These are phyloP conservation scores for Gadopsis bispinosus DNA, from an alignment of 2,797 vertebrate genomes.

Conservation along the genomic window DNA sequence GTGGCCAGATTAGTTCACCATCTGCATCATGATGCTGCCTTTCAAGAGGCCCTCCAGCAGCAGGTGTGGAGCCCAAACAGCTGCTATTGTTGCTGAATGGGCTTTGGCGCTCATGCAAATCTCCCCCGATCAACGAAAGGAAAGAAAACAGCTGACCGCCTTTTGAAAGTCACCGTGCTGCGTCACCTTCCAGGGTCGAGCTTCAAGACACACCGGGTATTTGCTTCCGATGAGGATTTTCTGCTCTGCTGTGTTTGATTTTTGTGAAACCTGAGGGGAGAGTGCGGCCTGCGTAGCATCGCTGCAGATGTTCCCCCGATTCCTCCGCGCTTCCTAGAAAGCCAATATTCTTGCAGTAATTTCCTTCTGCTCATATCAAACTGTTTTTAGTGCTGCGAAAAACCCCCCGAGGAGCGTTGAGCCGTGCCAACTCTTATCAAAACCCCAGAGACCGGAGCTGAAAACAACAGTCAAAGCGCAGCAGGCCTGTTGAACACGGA, in stretches of 20 bases:
- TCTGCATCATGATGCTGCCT: conserved; percentile 20
- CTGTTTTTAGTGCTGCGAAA: conserved; percentile 25
- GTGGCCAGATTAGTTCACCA: conserved; percentile 7
- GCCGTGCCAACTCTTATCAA: conserved; percentile 33
- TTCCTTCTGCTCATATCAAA: conserved; percentile 15
- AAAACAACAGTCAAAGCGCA: conserved; percentile 44
- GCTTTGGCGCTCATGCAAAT: conserved; percentile 17
- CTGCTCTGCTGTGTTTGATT: not conserved
- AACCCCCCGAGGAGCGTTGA: conserved; percentile 19
- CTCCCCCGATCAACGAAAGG: conserved; percentile 6
- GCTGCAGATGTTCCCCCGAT: conserved; percentile 12
- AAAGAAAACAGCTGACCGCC: conserved; percentile 20
- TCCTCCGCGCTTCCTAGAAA: conserved; percentile 5
- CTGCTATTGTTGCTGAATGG: conserved; percentile 49
- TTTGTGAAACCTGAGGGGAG: conserved; percentile 16
- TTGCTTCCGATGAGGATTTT: conserved; percentile 17
- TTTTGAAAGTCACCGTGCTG: conserved; percentile 25
- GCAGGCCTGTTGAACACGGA: conserved; percentile 29
- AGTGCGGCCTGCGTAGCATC: not conserved
- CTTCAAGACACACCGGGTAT: not conserved
- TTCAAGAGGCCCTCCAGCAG: conserved; percentile 2
- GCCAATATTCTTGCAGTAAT: conserved; percentile 10
- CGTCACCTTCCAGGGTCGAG: not conserved
- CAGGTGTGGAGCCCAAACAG: conserved; percentile 46
- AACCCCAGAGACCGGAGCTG: conserved; percentile 31